Evolutionary conservation across 1,140 invertebrate species (phyloP).

Genomic region (Bradynema listronoti): DNA sequence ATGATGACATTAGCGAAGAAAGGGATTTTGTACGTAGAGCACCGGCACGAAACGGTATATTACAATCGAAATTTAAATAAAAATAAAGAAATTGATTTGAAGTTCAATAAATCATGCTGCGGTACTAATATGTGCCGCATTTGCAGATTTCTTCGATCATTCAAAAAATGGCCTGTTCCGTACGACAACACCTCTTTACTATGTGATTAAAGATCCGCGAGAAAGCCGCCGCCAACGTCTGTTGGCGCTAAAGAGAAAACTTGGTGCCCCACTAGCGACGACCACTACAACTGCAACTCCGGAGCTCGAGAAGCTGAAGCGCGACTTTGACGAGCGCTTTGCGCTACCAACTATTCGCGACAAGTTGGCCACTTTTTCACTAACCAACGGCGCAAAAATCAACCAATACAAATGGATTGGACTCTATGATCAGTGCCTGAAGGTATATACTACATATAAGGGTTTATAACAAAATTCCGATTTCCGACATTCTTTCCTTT

Average conservation of each 20-base stretch:
- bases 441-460: no score
- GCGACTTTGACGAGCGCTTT: conserved; percentile 28
- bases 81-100: no score
- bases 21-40: no score
- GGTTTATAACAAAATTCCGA: no score
- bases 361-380: conserved; percentile 38
- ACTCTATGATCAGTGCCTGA: conserved; percentile 45
- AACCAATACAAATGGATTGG: conserved; percentile 53
- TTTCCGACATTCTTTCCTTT: no score
- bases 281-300: conserved; percentile 27
- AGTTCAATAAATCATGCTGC: no score
- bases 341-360: conserved; percentile 31
- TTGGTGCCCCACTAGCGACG: conserved; percentile 2
- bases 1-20: no score
- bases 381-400: conserved; percentile 50
- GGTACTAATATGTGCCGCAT: no score
- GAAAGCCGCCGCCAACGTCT: conserved; percentile 28
- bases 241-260: conserved; percentile 26
- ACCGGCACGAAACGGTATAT: no score
- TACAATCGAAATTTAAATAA: no score
- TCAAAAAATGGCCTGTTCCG: no score
- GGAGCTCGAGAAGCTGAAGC: conserved; percentile 14
- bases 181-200: conserved; percentile 44
- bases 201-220: conserved; percentile 48
- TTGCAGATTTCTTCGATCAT: no score